phyloP scores from a whole-genome alignment of 1,140 invertebrate species.

The Drosophila hydei region DNA sequence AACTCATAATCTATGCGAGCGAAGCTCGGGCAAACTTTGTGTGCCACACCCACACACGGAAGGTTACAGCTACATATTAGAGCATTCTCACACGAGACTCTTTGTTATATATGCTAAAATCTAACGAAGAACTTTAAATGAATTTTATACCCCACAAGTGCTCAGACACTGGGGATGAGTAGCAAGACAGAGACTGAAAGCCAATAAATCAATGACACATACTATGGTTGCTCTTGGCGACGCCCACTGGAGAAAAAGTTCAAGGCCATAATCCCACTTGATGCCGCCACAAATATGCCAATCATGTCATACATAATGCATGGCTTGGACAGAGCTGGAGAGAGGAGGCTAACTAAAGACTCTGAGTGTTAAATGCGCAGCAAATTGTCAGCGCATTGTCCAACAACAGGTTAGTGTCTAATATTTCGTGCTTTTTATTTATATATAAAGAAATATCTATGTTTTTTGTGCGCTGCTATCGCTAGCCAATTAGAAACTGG shows the following conservation, averaged over 20 bases:
- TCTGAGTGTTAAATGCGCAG: constrained; percentile 39
- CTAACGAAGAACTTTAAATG: constrained; percentile 62
- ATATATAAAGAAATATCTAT: background rate
- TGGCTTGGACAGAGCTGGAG: constrained; percentile 1
- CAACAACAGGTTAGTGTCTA: constrained; percentile 44
- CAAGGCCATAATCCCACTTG: constrained; percentile 76
- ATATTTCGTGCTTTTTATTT: background rate
- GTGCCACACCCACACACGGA: constrained; percentile 25
- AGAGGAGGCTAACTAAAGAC: background rate
- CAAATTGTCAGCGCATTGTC: constrained; percentile 56
- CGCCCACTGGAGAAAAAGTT: constrained; percentile 60
- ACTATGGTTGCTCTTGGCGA: constrained; percentile 40
- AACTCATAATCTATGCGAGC: constrained; percentile 50
- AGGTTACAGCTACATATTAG: constrained; percentile 1
- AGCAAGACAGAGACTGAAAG: constrained; percentile 27
- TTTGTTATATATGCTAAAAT: constrained; percentile 63
- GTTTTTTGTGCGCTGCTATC: background rate
- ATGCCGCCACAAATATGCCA: constrained; percentile 75
- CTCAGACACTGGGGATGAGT: constrained; percentile 7
- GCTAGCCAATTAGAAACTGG: constrained; percentile 59
- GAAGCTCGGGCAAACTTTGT: constrained; percentile 46
- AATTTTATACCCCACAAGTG: constrained; percentile 43
- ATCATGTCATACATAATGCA: constrained; percentile 78
- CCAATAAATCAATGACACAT: constrained; percentile 79
- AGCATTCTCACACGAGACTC: constrained; percentile 11